phyloP scores from a whole-genome alignment of 2,888 invertebrate species.

The Schrankia costaestrigalis region DNA sequence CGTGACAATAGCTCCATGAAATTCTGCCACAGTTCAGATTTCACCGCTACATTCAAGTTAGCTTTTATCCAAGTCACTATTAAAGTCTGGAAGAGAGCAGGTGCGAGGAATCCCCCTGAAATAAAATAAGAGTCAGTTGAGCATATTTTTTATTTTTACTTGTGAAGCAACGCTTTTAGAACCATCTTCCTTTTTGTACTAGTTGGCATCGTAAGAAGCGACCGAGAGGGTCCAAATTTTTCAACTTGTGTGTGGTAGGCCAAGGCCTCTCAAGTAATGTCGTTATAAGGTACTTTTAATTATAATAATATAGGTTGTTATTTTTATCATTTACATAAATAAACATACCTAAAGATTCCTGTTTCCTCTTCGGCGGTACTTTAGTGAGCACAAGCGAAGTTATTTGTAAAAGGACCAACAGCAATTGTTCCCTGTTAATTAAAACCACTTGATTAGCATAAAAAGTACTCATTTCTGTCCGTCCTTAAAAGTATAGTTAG shows the following conservation, averaged over 20 bases:
- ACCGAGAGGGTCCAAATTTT: too few species aligned
- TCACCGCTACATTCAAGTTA: slow-evolving; percentile 95
- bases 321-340: slow-evolving; percentile 1
- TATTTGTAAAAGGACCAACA: slow-evolving; percentile 93
- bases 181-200: not conserved
- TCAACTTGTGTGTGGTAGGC: too few species aligned
- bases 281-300: too few species aligned
- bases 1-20: slow-evolving; percentile 93
- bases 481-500: not conserved
- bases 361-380: slow-evolving; percentile 87
- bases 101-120: slow-evolving; percentile 88
- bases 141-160: not conserved
- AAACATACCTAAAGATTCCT: slow-evolving; percentile 83
- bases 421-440: slow-evolving; percentile 88
- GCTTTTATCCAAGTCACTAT: slow-evolving; percentile 99
- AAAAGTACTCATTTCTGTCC: not conserved
- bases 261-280: too few species aligned
- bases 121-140: slow-evolving; percentile 10
- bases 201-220: too few species aligned
- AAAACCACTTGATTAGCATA: too few species aligned
- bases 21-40: slow-evolving; percentile 95
- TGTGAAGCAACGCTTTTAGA: not conserved
- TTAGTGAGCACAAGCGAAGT: slow-evolving; percentile 93
- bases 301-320: too few species aligned
- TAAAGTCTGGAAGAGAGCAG: slow-evolving; percentile 94